Conservation (phyloP, 2,888 invertebrate species). For the Epicampocera succincta region DNA sequence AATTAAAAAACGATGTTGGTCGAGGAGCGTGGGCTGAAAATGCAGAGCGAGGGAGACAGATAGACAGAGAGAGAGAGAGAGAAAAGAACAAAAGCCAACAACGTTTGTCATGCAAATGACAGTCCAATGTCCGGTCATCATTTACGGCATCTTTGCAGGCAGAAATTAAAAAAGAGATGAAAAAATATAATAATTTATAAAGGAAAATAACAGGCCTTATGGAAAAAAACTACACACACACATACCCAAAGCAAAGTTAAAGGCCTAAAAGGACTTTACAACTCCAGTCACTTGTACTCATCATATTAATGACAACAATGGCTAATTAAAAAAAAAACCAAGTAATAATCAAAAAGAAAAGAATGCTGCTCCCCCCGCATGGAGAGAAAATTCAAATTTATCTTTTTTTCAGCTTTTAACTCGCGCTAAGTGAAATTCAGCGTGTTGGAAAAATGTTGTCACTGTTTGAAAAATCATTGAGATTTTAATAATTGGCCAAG, state of each 20-base stretch:
- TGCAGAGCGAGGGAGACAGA: too few species aligned
- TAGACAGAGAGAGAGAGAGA: too few species aligned
- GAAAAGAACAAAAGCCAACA: conserved; percentile 59
- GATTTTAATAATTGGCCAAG: conserved; percentile 66
- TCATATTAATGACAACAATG: conserved; percentile 69
- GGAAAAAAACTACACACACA: neutral
- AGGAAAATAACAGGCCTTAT: neutral
- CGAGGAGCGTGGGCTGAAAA: neutral
- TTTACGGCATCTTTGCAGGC: conserved; percentile 72
- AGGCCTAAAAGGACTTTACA: conserved; percentile 52
- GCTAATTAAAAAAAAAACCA: conserved; percentile 61
- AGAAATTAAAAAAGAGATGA: conserved; percentile 15
- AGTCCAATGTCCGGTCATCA: conserved; percentile 74
- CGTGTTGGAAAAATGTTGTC: conserved; percentile 66
- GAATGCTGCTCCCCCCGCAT: neutral
- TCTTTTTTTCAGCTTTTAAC: conserved; percentile 8
- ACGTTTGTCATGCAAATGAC: conserved; percentile 81
- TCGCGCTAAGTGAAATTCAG: conserved; percentile 26
- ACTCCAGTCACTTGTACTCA: conserved; percentile 61
- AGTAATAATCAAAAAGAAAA: neutral
- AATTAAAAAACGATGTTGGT: conserved; percentile 59
- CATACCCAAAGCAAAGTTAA: conserved; percentile 20
- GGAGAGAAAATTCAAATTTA: neutral
- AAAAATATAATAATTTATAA: conserved; percentile 8
- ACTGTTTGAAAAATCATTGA: conserved; percentile 67